Evolutionary conservation across 1,140 invertebrate genomes (phyloP).

Genomic region (Cyrtorhinus lividipennis): DNA sequence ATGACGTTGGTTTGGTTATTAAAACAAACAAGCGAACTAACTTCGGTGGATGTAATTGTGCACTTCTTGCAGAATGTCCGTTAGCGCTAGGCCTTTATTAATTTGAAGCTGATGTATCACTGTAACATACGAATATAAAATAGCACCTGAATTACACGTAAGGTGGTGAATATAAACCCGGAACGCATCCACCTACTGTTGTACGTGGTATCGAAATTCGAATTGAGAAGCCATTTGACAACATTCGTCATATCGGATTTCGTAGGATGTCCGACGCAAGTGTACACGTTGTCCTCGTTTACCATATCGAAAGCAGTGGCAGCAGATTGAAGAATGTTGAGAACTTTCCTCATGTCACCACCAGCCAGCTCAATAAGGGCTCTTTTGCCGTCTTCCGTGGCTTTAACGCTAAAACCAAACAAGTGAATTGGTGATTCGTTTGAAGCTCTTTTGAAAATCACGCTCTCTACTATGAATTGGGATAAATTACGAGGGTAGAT

Average conservation of each 20-base stretch:
- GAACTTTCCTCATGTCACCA: slow-evolving; percentile 96
- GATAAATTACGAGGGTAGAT: neutral
- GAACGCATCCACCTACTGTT: slow-evolving; percentile 48
- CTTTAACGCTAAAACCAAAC: slow-evolving; percentile 53
- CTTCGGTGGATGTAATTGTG: slow-evolving; percentile 73
- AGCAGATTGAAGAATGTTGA: slow-evolving; percentile 93
- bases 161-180: neutral
- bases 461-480: neutral
- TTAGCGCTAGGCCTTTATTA: slow-evolving; percentile 72
- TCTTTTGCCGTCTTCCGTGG: slow-evolving; percentile 80
- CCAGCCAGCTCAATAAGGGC: slow-evolving; percentile 77
- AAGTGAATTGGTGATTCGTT: neutral
- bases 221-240: slow-evolving; percentile 76
- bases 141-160: neutral
- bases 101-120: slow-evolving; percentile 74
- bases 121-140: slow-evolving; percentile 35
- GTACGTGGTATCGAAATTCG: slow-evolving; percentile 63
- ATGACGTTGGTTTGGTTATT: neutral
- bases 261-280: slow-evolving; percentile 90
- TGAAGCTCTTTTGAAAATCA: neutral
- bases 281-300: slow-evolving; percentile 85
- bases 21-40: too few relatives aligned
- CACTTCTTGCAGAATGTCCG: slow-evolving; percentile 80
- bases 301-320: slow-evolving; percentile 72
- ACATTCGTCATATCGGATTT: slow-evolving; percentile 80